Evolutionary conservation across 2,888 invertebrate species (phyloP).

Genomic region (Noctua janthe): DNA sequence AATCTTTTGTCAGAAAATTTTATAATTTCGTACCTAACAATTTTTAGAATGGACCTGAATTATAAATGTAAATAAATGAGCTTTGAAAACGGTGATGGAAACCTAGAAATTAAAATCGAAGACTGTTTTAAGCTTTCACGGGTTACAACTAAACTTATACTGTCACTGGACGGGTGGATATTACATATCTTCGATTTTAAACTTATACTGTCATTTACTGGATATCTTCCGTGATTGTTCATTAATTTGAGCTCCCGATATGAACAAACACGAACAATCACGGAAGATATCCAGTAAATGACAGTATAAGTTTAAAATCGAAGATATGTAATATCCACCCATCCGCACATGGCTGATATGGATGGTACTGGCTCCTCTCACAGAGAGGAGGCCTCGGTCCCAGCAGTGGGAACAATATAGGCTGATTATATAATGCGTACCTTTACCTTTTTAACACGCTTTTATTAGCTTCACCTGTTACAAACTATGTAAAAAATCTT

Average conservation of each 20-base stretch:
- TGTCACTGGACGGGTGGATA: too few species aligned
- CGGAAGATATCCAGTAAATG: too few species aligned
- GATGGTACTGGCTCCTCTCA: not conserved
- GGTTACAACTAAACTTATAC: too few species aligned
- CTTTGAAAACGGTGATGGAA: not conserved
- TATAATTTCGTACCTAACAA: conserved; percentile 9
- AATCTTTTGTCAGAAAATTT: conserved; percentile 42
- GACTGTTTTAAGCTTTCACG: not conserved
- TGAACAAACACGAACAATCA: too few species aligned
- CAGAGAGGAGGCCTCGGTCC: not conserved
- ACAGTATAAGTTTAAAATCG: not conserved
- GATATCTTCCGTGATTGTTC: too few species aligned
- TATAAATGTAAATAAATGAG: conserved; percentile 11
- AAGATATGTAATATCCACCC: not conserved
- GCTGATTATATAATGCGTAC: not conserved
- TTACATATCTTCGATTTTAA: too few species aligned
- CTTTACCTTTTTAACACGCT: too few species aligned
- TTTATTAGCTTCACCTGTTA: too few species aligned
- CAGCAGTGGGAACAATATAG: not conserved
- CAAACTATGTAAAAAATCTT: too few species aligned
- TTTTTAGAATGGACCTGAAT: conserved; percentile 21
- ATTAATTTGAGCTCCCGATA: too few species aligned
- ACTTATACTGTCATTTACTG: too few species aligned
- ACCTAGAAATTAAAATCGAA: not conserved
- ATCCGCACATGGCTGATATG: not conserved